Evolutionary conservation across 2,113 vertebrate genomes (phyloP).

Genomic region (Aegithalos caudatus): DNA sequence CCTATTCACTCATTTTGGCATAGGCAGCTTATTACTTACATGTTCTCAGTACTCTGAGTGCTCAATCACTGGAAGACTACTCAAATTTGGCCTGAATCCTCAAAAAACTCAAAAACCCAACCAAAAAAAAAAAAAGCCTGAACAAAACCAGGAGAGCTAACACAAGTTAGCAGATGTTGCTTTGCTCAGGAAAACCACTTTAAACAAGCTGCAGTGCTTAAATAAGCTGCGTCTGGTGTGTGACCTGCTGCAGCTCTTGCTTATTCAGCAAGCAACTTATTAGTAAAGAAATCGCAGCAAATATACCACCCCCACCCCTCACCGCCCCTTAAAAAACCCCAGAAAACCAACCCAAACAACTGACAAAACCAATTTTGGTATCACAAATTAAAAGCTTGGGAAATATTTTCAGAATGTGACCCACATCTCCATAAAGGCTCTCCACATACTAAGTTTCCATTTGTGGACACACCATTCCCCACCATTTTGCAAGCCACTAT

Average conservation of each 20-base stretch:
- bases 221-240: not conserved
- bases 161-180: not conserved
- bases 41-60: not conserved
- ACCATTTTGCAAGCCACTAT: not conserved
- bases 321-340: not conserved
- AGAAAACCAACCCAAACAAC: not conserved
- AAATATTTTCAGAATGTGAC: not conserved
- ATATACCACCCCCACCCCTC: not conserved
- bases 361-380: not conserved
- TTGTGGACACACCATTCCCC: not conserved
- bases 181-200: not conserved
- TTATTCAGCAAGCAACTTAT: not conserved
- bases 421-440: not conserved
- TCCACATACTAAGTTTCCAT: not conserved
- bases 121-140: rapidly evolving
- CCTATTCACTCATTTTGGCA: not conserved
- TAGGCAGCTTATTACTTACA: not conserved
- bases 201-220: not conserved
- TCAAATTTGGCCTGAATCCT: not conserved
- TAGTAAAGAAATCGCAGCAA: not conserved
- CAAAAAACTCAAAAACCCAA: not conserved
- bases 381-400: not conserved
- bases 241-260: not conserved
- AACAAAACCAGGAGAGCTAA: not conserved
- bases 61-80: not conserved